These are phyloP conservation scores for Poeciliopsis presidionis DNA, from an alignment of 2,797 vertebrate species.

Conservation along the genomic window DNA sequence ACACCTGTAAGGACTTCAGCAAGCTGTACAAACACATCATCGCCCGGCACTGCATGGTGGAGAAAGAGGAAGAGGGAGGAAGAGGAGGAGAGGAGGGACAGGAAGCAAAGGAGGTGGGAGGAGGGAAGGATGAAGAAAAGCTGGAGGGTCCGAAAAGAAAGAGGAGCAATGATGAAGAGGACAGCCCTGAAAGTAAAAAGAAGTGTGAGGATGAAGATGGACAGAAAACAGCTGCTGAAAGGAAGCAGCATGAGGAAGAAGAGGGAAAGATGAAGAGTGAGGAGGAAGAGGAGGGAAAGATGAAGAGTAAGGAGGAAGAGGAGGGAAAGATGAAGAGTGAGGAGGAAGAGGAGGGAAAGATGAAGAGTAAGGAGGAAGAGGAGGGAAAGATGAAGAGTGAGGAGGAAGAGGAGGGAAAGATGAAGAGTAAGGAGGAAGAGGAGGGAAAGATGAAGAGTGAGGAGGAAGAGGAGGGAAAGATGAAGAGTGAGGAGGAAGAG, in stretches of 20 bases:
- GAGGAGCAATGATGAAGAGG: not conserved
- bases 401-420: not conserved
- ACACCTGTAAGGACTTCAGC: slow-evolving; percentile 62
- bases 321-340: not conserved
- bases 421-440: too few species aligned
- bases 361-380: not conserved
- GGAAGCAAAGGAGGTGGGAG: not conserved
- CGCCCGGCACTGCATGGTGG: slow-evolving; percentile 58
- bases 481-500: not conserved
- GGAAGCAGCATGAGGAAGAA: not conserved
- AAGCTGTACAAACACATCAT: slow-evolving; percentile 70
- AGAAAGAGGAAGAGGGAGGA: slow-evolving; percentile 7
- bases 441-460: not conserved
- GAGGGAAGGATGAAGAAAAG: not conserved
- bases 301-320: not conserved
- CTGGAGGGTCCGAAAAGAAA: not conserved
- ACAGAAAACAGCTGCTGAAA: too few species aligned
- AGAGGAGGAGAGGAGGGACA: not conserved
- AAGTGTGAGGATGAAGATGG: not conserved
- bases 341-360: not conserved
- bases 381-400: not conserved
- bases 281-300: not conserved
- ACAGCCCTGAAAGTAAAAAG: not conserved
- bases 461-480: not conserved
- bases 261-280: not conserved